phyloP scores from a whole-genome alignment of 2,113 vertebrate genomes.

The Vulpes ferrilata region DNA sequence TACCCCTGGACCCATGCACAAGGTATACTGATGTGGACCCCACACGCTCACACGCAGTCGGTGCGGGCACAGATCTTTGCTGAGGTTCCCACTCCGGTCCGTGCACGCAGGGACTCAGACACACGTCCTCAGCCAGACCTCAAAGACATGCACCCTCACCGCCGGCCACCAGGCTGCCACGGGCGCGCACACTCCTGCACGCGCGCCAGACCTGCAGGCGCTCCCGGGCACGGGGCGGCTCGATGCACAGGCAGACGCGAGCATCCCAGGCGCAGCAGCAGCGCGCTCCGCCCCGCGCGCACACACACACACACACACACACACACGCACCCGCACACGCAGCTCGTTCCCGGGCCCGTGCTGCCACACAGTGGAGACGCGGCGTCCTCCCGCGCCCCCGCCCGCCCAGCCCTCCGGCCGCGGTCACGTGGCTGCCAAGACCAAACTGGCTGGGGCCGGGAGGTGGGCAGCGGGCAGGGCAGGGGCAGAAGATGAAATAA shows the following conservation, averaged over 20 bases:
- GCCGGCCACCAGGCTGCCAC: neutral
- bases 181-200: neutral
- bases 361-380: conserved; percentile 93
- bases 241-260: neutral
- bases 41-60: neutral
- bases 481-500: conserved; percentile 85
- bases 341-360: conserved; percentile 90
- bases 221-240: neutral
- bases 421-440: conserved; percentile 70
- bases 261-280: neutral
- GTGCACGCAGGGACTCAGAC: accelerated
- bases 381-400: neutral
- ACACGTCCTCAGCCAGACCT: neutral
- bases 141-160: neutral
- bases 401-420: neutral
- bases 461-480: neutral
- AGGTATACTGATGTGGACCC: accelerated
- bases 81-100: neutral
- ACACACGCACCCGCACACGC: neutral
- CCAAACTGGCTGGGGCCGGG: conserved; percentile 35
- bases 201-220: neutral
- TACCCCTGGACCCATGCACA: accelerated
- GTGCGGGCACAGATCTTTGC: neutral
- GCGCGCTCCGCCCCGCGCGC: neutral
- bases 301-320: neutral